phyloP scores from a whole-genome alignment of 2,113 vertebrate species.

The Peromyscus maniculatus region DNA sequence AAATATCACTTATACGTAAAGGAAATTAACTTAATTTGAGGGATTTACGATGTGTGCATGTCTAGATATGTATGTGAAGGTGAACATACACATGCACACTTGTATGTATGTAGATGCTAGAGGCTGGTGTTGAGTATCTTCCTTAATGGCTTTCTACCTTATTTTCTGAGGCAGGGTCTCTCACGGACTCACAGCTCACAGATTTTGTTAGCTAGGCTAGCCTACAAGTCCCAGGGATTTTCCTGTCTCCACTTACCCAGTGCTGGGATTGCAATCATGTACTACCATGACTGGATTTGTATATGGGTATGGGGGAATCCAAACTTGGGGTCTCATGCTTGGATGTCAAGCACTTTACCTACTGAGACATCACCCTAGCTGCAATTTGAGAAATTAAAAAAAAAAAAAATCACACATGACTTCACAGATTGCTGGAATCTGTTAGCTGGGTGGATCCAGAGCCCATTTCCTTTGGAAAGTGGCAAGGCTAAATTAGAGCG shows the following conservation, averaged over 20 bases:
- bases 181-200: background rate
- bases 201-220: background rate
- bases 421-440: constrained; percentile 4
- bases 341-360: background rate
- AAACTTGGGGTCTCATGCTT: background rate
- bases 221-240: too few species aligned
- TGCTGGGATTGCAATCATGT: background rate
- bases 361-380: background rate
- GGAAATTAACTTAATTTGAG: constrained; percentile 42
- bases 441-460: background rate
- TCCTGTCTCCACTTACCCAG: background rate
- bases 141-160: background rate
- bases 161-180: background rate
- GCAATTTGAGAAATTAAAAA: background rate
- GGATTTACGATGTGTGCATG: background rate
- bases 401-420: background rate
- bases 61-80: too few species aligned
- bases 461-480: constrained; percentile 16
- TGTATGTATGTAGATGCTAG: background rate
- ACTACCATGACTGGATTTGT: background rate
- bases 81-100: too few species aligned
- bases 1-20: background rate
- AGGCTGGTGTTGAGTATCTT: background rate
- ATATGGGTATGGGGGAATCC: too few species aligned
- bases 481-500: background rate